Evolutionary conservation across 1,140 invertebrate species (phyloP).

Genomic region (Planococcus citri): DNA sequence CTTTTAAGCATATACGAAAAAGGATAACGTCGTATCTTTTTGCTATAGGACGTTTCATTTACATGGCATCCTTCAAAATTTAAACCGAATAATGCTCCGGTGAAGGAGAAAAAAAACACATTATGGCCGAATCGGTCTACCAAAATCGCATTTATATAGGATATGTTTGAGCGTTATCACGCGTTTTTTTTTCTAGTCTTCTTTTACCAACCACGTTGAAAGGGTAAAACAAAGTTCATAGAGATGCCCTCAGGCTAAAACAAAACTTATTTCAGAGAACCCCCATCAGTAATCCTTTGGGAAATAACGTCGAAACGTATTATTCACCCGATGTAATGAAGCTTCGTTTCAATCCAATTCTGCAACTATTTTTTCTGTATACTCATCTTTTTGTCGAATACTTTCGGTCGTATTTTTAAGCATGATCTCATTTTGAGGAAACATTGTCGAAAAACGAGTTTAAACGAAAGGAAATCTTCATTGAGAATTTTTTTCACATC

Average conservation of each 20-base stretch:
- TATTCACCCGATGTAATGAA: conserved; percentile 18
- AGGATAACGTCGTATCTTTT: not conserved
- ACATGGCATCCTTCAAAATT: not conserved
- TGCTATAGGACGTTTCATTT: not conserved
- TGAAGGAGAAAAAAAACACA: not conserved
- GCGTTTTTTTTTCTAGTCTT: not conserved
- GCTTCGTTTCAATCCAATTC: conserved; percentile 18
- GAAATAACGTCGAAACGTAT: conserved; percentile 18
- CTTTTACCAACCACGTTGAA: not conserved
- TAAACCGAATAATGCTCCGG: not conserved
- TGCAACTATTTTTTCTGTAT: conserved; percentile 2
- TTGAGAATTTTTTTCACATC: too few relatives aligned
- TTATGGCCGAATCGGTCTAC: not conserved
- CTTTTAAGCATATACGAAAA: not conserved
- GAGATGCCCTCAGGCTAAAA: conserved; percentile 8
- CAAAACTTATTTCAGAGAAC: conserved; percentile 15
- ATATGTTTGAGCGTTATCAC: not conserved
- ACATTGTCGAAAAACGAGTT: not conserved
- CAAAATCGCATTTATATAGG: not conserved
- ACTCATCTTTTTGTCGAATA: conserved; percentile 5
- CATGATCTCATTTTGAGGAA: not conserved
- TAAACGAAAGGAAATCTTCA: too few relatives aligned
- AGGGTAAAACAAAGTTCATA: conserved; percentile 15
- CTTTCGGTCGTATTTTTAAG: not conserved
- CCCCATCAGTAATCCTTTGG: conserved; percentile 16